A percentile compares a stretch with the other conserved stretches of the same genome.
phyloP scores from a whole-genome alignment of 2,888 invertebrate species.

The Sarcophaga carnaria region DNA sequence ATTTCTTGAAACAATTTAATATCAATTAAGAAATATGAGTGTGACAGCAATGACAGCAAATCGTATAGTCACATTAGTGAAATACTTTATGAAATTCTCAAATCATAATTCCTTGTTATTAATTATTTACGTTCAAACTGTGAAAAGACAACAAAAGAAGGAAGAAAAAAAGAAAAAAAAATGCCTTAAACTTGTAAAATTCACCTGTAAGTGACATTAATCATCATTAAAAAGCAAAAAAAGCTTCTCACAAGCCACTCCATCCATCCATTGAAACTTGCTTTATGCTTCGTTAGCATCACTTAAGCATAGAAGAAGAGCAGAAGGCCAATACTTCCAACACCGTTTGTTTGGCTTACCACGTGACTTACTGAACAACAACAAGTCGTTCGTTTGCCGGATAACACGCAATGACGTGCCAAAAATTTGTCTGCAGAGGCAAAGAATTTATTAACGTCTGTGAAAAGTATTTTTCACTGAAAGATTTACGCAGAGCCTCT shows the following conservation, averaged over 20 bases:
- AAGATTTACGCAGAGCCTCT: neutral
- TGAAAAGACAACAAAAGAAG: neutral
- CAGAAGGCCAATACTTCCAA: too few relatives aligned
- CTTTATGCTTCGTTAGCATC: neutral
- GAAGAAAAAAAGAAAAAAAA: too few relatives aligned
- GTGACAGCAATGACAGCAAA: neutral
- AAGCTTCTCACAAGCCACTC: neutral
- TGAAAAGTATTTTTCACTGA: neutral
- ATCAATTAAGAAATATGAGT: neutral
- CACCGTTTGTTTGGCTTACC: neutral
- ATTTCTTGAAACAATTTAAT: neutral
- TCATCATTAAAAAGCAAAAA: neutral
- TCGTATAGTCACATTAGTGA: neutral
- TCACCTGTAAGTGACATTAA: neutral
- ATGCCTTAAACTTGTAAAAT: neutral
- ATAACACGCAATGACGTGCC: neutral
- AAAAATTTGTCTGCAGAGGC: neutral
- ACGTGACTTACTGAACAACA: neutral
- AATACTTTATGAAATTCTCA: neutral
- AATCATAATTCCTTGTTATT: neutral
- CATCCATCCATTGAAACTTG: neutral
- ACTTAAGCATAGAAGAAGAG: too few relatives aligned
- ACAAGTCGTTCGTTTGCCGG: too few relatives aligned
- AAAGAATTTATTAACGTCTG: neutral
- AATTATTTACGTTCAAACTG: neutral